phyloP scores from a whole-genome alignment of 2,797 vertebrate species.

The Antrozous pallidus region DNA sequence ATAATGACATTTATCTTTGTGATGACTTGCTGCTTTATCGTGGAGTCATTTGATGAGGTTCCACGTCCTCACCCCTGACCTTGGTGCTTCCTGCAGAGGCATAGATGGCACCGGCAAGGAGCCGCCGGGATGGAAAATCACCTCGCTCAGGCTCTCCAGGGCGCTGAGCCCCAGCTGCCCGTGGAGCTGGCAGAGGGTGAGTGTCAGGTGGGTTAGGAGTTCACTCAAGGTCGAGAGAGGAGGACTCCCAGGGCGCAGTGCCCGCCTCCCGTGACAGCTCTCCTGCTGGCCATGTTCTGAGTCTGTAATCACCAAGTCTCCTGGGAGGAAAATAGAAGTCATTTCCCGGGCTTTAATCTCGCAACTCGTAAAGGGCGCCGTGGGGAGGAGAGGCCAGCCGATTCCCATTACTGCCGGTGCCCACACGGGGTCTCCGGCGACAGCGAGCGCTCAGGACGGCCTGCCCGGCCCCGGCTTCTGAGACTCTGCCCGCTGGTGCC shows the following conservation, averaged over 20 bases:
- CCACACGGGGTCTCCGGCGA: rapidly evolving
- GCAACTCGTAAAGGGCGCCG: not conserved
- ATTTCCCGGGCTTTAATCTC: not conserved
- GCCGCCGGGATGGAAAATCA: slow-evolving; percentile 29
- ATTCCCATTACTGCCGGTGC: rapidly evolving
- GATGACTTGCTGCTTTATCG: not conserved
- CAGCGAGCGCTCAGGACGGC: rapidly evolving
- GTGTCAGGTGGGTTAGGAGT: not conserved
- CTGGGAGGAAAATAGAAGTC: not conserved
- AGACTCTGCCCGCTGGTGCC: too few species aligned
- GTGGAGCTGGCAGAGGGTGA: not conserved
- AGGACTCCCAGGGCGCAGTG: rapidly evolving
- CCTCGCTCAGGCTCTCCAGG: not conserved
- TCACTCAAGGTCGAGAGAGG: not conserved
- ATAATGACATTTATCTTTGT: not conserved
- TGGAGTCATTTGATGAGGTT: not conserved
- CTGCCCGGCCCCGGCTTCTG: too few species aligned
- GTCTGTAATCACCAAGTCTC: not conserved
- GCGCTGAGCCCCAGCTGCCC: not conserved
- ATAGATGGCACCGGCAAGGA: not conserved
- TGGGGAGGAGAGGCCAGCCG: not conserved
- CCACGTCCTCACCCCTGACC: not conserved
- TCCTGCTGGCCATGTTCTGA: not conserved
- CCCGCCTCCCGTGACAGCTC: not conserved
- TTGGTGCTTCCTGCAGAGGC: not conserved